phyloP scores from a whole-genome alignment of 2,888 invertebrate species.

The Dynastes tityus region DNA sequence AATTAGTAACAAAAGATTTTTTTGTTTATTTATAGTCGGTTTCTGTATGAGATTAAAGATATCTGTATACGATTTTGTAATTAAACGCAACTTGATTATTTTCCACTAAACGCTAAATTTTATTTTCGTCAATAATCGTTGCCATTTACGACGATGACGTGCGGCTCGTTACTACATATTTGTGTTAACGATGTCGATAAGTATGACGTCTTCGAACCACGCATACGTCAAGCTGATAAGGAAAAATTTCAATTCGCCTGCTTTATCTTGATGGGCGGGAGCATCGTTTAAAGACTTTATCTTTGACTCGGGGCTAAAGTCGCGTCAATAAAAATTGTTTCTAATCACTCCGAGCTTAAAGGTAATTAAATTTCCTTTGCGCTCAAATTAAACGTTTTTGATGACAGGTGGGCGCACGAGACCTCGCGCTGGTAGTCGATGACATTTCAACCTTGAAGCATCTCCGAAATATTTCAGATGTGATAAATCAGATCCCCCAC shows the following conservation, averaged over 20 bases:
- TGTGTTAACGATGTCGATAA: too few species aligned
- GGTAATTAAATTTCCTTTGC: conserved; percentile 27
- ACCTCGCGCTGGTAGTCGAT: neutral
- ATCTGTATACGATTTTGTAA: too few species aligned
- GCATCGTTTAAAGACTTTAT: neutral
- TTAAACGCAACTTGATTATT: too few species aligned
- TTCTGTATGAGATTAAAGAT: too few species aligned
- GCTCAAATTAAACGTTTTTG: neutral
- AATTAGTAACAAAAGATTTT: too few species aligned
- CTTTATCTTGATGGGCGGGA: conserved; percentile 23
- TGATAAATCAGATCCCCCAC: neutral
- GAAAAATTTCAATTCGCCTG: conserved; percentile 3
- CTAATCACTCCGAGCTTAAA: conserved; percentile 10
- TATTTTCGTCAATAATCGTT: too few species aligned
- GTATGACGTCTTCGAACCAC: conserved; percentile 12
- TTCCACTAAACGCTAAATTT: too few species aligned
- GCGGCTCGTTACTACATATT: too few species aligned
- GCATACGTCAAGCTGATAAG: conserved; percentile 25
- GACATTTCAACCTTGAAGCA: neutral
- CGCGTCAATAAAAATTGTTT: conserved; percentile 12
- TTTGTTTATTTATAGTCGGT: too few species aligned
- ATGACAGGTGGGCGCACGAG: neutral
- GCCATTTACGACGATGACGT: too few species aligned
- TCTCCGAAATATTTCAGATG: conserved; percentile 8
- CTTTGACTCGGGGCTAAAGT: conserved; percentile 1